These are phyloP conservation scores for Theretra japonica DNA, from an alignment of 2,888 invertebrate species.

Conservation along the genomic window DNA sequence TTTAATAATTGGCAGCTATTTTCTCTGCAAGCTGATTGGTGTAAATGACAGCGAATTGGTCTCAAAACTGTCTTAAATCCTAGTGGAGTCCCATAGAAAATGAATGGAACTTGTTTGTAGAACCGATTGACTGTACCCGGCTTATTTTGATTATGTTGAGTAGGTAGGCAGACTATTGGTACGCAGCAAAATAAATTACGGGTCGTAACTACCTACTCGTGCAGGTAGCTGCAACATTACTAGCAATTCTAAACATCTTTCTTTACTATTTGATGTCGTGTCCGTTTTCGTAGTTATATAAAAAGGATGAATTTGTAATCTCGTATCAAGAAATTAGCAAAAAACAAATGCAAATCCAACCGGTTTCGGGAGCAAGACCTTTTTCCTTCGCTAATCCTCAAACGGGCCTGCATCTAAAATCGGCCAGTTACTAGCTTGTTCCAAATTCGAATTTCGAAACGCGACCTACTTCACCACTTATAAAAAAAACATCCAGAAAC, in stretches of 20 bases:
- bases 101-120: neutral
- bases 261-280: neutral
- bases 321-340: slow-evolving; percentile 34
- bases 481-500: slow-evolving; percentile 41
- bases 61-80: neutral
- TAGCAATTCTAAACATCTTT: neutral
- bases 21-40: neutral
- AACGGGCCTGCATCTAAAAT: slow-evolving; percentile 45
- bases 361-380: slow-evolving; percentile 42
- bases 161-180: neutral
- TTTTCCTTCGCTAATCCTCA: slow-evolving; percentile 40
- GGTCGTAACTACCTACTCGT: neutral
- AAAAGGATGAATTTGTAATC: neutral
- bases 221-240: neutral
- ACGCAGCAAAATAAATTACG: slow-evolving; percentile 11
- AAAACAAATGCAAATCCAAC: slow-evolving; percentile 43
- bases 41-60: neutral
- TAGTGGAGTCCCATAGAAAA: neutral
- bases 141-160: neutral
- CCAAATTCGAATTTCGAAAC: slow-evolving; percentile 40
- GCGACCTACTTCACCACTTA: slow-evolving; percentile 58
- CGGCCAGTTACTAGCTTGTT: slow-evolving; percentile 44
- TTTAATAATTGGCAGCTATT: neutral
- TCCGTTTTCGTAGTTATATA: neutral
- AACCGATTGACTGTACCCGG: neutral